phyloP scores from a whole-genome alignment of 2,797 vertebrate genomes.

The Brotula barbata region DNA sequence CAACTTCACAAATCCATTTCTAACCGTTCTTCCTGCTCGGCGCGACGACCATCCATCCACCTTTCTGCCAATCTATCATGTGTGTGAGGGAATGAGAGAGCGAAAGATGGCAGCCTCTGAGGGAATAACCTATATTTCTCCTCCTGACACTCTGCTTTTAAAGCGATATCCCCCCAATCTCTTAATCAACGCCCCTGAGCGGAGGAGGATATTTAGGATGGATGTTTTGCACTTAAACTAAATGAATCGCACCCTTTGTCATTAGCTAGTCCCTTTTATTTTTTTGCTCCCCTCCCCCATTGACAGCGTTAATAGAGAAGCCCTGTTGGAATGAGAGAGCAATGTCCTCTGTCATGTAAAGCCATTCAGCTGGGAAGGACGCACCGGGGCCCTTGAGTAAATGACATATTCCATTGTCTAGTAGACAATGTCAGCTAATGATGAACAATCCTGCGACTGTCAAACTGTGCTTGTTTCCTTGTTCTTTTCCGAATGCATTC shows the following conservation, averaged over 20 bases:
- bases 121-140: conserved; percentile 60
- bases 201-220: conserved; percentile 59
- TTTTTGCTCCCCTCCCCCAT: conserved; percentile 37
- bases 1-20: conserved; percentile 48
- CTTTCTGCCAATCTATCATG: conserved; percentile 55
- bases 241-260: conserved; percentile 68
- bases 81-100: conserved; percentile 45
- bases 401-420: conserved; percentile 66
- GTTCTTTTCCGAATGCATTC: conserved; percentile 50
- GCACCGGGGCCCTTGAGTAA: conserved; percentile 48
- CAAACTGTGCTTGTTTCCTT: conserved; percentile 55
- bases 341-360: conserved; percentile 65
- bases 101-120: conserved; percentile 37
- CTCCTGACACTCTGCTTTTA: conserved; percentile 55
- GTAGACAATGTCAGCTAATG: conserved; percentile 69
- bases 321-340: conserved; percentile 51
- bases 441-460: conserved; percentile 73
- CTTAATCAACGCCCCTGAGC: conserved; percentile 66
- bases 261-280: conserved; percentile 50
- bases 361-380: conserved; percentile 52
- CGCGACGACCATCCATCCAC: conserved; percentile 49
- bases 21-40: conserved; percentile 28
- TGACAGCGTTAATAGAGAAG: conserved; percentile 61
- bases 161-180: conserved; percentile 63
- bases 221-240: conserved; percentile 72